Evolutionary conservation across 1,140 invertebrate genomes (phyloP), one percentile per base, ranked within the genome.

Genomic region (Luehdorfia chinensis): DNA sequence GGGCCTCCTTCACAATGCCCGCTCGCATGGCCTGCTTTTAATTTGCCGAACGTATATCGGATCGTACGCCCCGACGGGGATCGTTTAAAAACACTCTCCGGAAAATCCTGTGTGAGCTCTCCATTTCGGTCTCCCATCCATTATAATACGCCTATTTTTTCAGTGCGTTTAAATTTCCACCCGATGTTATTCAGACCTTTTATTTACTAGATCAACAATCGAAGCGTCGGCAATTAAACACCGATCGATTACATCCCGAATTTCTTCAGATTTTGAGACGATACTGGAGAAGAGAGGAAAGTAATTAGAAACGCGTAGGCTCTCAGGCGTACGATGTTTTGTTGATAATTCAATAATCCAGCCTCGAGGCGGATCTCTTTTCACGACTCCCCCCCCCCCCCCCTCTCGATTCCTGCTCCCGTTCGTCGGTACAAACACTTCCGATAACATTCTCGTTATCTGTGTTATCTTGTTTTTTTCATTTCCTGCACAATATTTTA

Each of bases 341-440:
- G 78, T 84, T 81, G 81, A 75, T 81, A 81, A 83, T 81, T 85
- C 76, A 83, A 85, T 85, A 85, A 83, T 80, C 75, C 73, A 28
- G 61, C 61, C 63, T 59, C 63, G 61, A 59, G 63, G 56, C 59
- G 63, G 61, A 67, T 78, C 70, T 71, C 70, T 71, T 71, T 74
- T 70, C 68, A 71, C 60, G 59, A 61, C 56, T 48, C 58, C 41
- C 59, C 49, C 52, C 33, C 28, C 21, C 33, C 21, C 33, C 25
- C 37, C 33, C 49, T 33, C 15, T 19, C 55, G 15, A 34, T 45
- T 41, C 37, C 52, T 45, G 48, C 56, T 23, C 30, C 11, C 43
- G 27, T 43, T 31, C 21, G 39, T 19, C 45, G 52, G 32, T 50
- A 49, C 43, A 45, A 50, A 43, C 46, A 53, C 59, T 60, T 66